Evolutionary conservation across 2,888 invertebrate species (phyloP).

Genomic region (Hydrotaea diabolus): DNA sequence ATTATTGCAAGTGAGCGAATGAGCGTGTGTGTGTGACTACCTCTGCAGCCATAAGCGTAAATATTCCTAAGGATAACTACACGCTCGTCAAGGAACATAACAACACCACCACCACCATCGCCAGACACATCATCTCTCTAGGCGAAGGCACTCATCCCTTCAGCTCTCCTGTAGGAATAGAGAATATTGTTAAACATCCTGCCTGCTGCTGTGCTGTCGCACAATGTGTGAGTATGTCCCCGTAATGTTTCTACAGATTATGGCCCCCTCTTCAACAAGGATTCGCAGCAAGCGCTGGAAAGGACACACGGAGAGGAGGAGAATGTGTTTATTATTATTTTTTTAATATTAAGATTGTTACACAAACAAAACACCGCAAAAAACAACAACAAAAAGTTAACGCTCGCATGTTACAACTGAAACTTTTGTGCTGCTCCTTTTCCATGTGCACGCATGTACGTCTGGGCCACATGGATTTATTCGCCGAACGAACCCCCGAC

Average conservation of each 20-base stretch:
- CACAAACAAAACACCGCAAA: not conserved
- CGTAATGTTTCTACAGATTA: not conserved
- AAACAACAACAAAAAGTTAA: constrained; percentile 10
- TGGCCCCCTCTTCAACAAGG: too few relatives aligned
- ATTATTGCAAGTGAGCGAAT: not conserved
- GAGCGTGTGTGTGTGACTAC: not conserved
- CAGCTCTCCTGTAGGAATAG: not conserved
- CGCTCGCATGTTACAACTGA: not conserved
- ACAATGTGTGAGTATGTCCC: not conserved
- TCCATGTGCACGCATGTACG: not conserved
- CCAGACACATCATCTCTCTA: not conserved
- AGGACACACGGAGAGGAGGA: too few relatives aligned
- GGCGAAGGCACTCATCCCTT: not conserved
- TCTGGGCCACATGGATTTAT: constrained; percentile 39
- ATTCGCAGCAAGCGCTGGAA: not conserved
- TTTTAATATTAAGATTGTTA: constrained; percentile 15
- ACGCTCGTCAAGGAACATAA: constrained; percentile 39
- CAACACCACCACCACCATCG: too few relatives aligned
- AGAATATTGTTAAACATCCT: not conserved
- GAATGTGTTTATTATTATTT: constrained; percentile 2
- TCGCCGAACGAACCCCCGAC: not conserved
- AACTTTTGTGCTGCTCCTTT: constrained; percentile 9
- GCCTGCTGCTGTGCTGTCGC: not conserved
- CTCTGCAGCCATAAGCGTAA: not conserved
- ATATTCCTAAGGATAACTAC: constrained; percentile 9